phyloP scores from a whole-genome alignment of 2,888 invertebrate genomes.

The Gerris lacustris region DNA sequence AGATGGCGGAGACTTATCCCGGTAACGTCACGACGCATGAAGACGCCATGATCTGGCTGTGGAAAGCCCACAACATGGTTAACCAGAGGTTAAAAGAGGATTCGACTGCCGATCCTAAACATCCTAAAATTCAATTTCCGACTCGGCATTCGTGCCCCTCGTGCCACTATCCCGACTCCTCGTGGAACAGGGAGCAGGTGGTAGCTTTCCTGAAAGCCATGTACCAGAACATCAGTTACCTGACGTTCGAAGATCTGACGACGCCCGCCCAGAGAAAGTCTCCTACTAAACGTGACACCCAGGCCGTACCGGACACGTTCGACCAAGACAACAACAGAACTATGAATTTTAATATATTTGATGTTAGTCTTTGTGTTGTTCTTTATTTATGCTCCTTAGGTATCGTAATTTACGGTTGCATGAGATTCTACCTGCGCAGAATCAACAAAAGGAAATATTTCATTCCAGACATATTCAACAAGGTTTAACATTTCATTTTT shows the following conservation, averaged over 20 bases:
- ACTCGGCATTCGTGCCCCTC: constrained; percentile 49
- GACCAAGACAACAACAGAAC: constrained; percentile 10
- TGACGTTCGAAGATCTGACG: constrained; percentile 21
- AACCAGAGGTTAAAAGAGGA: constrained; percentile 79
- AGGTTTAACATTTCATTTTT: constrained; percentile 44
- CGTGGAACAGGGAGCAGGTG: constrained; percentile 53
- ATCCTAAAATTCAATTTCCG: constrained; percentile 86
- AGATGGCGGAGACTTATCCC: constrained; percentile 64
- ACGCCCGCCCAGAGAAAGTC: not conserved
- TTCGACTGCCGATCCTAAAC: constrained; percentile 74
- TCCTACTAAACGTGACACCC: not conserved
- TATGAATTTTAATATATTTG: constrained; percentile 48
- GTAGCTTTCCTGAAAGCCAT: constrained; percentile 48
- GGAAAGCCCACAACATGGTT: constrained; percentile 87
- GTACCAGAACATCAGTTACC: constrained; percentile 37
- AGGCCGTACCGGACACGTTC: not conserved
- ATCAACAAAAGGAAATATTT: constrained; percentile 61
- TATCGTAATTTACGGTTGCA: constrained; percentile 61
- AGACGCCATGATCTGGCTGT: constrained; percentile 79
- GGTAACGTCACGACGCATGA: constrained; percentile 56
- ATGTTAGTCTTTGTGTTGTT: constrained; percentile 63
- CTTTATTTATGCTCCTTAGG: constrained; percentile 61
- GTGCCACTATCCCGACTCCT: constrained; percentile 46
- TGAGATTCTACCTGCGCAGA: constrained; percentile 58
- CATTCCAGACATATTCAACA: constrained; percentile 55